Base-by-base conservation (phyloP, 2,888 invertebrate species). In the Leptinotarsa peninsularis region DNA sequence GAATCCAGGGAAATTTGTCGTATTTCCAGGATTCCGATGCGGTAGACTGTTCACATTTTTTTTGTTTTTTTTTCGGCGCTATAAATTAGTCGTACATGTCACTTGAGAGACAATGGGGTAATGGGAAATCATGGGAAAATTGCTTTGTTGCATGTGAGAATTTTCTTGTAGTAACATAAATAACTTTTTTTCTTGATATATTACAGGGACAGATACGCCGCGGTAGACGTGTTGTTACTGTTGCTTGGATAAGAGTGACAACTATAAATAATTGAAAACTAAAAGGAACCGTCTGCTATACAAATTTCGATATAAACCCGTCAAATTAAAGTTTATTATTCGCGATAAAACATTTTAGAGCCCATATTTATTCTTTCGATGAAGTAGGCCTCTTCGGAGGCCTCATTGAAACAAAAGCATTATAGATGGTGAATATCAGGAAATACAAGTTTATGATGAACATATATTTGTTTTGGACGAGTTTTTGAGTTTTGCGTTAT, bases 1-100 rank as follows among this genome's bases (percentile, higher is more conserved):
- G 74, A 75, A 75, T 68, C 72, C 69, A 63, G 63, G 49, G 60
- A 72, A 74, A 77, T 77, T 77, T 77, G 77, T 77, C 72, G 72
- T 74, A 72, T 74, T 74, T 74, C 27, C 67, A 73, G 67, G 49
- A 73, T 60, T 73, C 50, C 67, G 50, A 58, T 43, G 70, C 52
- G 60, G 60, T 68, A 66, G 66, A 71, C 58, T 74, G 70, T 70
- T 56, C 67, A 69, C 67, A 18, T 71, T 71, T 74, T 66, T 33
- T 18, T 52, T 58, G 0, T 43, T 43, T 43, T 49, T 63, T 69
- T 54, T 73, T 43, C 54, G 27, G 68, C 43, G 70, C 70, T 4
- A 74, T 74, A 67, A 74, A 74, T 74, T 71, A 66, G 54, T 60
- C 23, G 73, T 33, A 63, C 68, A 58, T 50, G 21, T 63, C 71